phyloP scores from a whole-genome alignment of 2,888 invertebrate genomes.

The Mycalesis mineus region DNA sequence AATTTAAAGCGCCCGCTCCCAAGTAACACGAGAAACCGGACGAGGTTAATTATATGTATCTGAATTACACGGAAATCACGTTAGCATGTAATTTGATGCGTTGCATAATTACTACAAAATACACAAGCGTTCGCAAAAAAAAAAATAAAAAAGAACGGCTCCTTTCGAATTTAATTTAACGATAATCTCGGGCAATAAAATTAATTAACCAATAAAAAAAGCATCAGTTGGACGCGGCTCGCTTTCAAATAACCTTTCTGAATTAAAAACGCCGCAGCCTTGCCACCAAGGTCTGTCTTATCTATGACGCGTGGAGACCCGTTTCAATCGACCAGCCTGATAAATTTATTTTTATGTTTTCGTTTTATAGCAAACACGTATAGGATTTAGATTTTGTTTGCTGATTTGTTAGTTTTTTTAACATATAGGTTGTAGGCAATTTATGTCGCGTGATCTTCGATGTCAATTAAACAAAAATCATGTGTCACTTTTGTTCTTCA shows the following conservation, averaged over 20 bases:
- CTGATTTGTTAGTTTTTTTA: not conserved
- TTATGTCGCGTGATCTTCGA: too few relatives aligned
- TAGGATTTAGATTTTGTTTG: not conserved
- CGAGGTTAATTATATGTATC: not conserved
- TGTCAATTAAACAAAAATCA: not conserved
- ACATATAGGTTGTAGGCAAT: too few relatives aligned
- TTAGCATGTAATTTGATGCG: not conserved
- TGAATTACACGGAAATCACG: not conserved
- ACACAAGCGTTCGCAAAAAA: not conserved
- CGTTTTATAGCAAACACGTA: conserved; percentile 8
- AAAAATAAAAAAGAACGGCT: not conserved
- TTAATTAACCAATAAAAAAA: conserved; percentile 17
- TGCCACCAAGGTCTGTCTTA: conserved; percentile 34
- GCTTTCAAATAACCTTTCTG: conserved; percentile 27
- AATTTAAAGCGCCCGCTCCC: not conserved
- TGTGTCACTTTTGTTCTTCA: too few relatives aligned
- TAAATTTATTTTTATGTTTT: conserved; percentile 14
- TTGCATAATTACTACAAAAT: not conserved
- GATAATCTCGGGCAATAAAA: conserved; percentile 7
- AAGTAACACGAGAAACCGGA: not conserved
- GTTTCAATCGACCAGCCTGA: conserved; percentile 21
- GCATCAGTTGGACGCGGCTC: conserved; percentile 11
- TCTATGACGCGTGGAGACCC: conserved; percentile 18
- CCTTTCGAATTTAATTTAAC: conserved; percentile 11
- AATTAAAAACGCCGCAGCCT: conserved; percentile 28